These are phyloP conservation scores for Tenthredo scrophulariae DNA, from an alignment of 2,888 invertebrate species.

Conservation along the genomic window DNA sequence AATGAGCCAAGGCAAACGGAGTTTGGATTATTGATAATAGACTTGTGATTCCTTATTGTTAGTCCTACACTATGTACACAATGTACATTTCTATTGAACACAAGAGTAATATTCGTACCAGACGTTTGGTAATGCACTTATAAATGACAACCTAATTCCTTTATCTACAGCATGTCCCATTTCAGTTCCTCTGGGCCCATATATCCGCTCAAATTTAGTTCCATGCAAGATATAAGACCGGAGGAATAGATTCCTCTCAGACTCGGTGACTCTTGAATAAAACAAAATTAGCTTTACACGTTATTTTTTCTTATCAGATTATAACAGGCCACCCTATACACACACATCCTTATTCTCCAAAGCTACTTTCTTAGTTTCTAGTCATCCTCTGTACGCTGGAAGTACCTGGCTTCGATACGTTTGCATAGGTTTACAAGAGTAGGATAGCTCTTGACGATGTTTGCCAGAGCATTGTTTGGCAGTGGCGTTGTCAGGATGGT, in stretches of 20 bases:
- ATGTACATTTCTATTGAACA: conserved; percentile 31
- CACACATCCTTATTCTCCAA: neutral
- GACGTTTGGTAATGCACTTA: neutral
- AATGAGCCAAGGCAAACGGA: neutral
- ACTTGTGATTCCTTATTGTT: neutral
- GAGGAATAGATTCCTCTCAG: neutral
- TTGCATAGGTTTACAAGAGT: conserved; percentile 90
- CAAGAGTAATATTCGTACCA: neutral
- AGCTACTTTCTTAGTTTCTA: conserved; percentile 58
- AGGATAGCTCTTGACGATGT: conserved; percentile 88
- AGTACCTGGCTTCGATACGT: conserved; percentile 91
- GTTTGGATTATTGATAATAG: neutral
- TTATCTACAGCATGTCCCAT: conserved; percentile 3
- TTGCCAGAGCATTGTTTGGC: conserved; percentile 90
- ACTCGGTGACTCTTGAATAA: neutral
- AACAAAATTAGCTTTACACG: neutral
- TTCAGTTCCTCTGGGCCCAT: neutral
- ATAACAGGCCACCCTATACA: neutral
- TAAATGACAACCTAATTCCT: neutral
- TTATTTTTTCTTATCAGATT: neutral
- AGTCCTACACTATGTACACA: conserved; percentile 16
- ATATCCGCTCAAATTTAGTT: neutral
- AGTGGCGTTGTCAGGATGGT: conserved; percentile 94
- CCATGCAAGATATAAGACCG: neutral
- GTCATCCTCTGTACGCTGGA: conserved; percentile 79